Percentiles rank a stretch among this genome's conserved stretches.
Evolutionary conservation across 2,888 invertebrate species (phyloP).

Genomic region (Ganaspis brasiliensis): DNA sequence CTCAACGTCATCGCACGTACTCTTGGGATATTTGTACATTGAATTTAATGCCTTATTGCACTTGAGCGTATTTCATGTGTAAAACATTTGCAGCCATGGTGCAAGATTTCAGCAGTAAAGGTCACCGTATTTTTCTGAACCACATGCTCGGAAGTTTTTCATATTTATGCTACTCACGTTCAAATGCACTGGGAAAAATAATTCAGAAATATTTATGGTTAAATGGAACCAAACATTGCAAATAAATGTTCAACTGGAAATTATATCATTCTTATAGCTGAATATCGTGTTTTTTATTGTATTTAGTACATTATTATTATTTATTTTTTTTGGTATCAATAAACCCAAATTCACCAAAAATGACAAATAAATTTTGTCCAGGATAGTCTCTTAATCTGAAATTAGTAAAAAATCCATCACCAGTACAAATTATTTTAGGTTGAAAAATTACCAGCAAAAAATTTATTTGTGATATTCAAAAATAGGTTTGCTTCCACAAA

Average conservation of each 20-base stretch:
- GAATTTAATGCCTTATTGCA: constrained; percentile 21
- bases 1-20: constrained; percentile 9
- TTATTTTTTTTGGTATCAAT: neutral
- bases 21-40: constrained; percentile 25
- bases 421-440: too few species aligned
- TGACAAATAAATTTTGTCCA: too few species aligned
- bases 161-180: constrained; percentile 4
- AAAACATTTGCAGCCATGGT: constrained; percentile 6
- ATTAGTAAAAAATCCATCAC: too few species aligned
- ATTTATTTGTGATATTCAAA: too few species aligned
- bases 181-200: constrained; percentile 1
- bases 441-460: too few species aligned
- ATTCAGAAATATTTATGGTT: constrained; percentile 6
- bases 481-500: too few species aligned
- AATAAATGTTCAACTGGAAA: neutral
- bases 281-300: neutral
- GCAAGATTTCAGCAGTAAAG: constrained; percentile 38
- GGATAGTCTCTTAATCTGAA: too few species aligned
- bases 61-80: constrained; percentile 33
- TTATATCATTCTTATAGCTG: neutral
- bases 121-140: constrained; percentile 21
- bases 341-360: too few species aligned
- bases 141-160: constrained; percentile 12
- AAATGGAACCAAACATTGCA: neutral
- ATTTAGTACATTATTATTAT: neutral